Evolutionary conservation across 2,888 invertebrate genomes (phyloP), one percentile per base, ranked within the genome.

Genomic region (Bimastos eiseni): DNA sequence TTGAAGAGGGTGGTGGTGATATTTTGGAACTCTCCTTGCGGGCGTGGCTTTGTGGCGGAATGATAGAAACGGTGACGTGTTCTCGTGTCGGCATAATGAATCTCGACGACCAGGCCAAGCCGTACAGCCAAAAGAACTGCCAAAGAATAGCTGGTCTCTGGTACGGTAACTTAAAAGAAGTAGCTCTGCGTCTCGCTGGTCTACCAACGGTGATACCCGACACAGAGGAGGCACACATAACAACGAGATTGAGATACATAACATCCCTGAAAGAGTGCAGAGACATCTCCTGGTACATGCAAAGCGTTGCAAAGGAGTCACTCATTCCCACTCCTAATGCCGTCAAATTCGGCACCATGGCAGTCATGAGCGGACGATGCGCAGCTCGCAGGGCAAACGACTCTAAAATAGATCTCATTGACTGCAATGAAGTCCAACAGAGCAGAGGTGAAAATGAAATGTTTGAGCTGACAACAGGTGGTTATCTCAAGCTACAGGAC

Each of bases 11-110:
- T 36, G 92, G 91, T 30, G 92, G 92, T 24, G 91, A 91, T n/a
- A 70, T 86, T 33, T 38, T 91, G 34, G 92, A 92, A 88, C 90
- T 92, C 21, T 89, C 91, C 1, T 37, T 92, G 21, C 36, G 91
- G 55, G 38, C 90, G 15, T 92, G 92, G 92, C 34, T 90, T 17
- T 92, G 92, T 70, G 92, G 92, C 5, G 92, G 91, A 21, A 44
- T 83, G 15, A 90, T 93, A 13, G 91, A 91, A 86, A 83, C 92
- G 15, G 90, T 91, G 33, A 92, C 91, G 21, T 93, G 93, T 89
- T 93, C 93, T 41, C 90, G 92, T 19, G 93, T 93, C 2, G 93
- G 92, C 19, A 90, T 93, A 24, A 90, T 92, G 30, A 91, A 92
- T 89, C 91, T 92, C 70, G 89, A 91, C n/a, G 92, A 91, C 55